Evolutionary conservation across 2,888 invertebrate genomes (phyloP), one percentile per base, ranked within the genome.

Genomic region (Boloria euphrosyne): DNA sequence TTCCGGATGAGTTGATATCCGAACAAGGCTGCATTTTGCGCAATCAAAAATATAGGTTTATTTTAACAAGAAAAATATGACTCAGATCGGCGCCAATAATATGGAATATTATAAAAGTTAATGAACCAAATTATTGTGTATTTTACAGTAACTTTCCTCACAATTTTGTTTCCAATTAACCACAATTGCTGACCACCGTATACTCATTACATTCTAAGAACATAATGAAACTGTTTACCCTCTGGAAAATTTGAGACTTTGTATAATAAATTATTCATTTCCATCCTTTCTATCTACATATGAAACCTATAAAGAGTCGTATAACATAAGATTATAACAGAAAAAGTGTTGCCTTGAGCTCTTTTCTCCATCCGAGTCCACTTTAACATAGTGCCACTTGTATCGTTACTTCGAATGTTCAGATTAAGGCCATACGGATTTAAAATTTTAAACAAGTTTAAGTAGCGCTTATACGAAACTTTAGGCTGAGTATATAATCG

Each of bases 151-250:
- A 38, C 7, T 10, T 1, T 2, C 7, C 31, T 38, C 31, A 38
- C 31, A 38, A 38, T 38, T 38, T 38, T 38, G 1, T 38, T 38
- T 38, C 7, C 10, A 38, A 38, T 7, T 38, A 38, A 59, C 58
- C 47, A 46, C 46, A 47, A 59, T 13, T 13, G 31, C 46, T 59
- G 13, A 49, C 58, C 58, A 16, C 58, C 31, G 46, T 22, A 13
- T 59, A 47, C 31, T 47, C 10, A n/a, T 17, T 17, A 59, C 31
- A 59, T 18, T 59, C 13, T 38, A 16, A 13, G 13, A 49, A 49
- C 55, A 17, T 46, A 43, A 57, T 46, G 17, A 57, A 5, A 18
- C 44, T 57, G 50, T 57, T 50, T 57, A 63, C 43, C 58, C 64
- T 59, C 46, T 46, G 22, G 31, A 57, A 64, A 64, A 58, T 58